Evolutionary conservation across 2,797 vertebrate species (phyloP).

Genomic region (Cyprinella venusta): DNA sequence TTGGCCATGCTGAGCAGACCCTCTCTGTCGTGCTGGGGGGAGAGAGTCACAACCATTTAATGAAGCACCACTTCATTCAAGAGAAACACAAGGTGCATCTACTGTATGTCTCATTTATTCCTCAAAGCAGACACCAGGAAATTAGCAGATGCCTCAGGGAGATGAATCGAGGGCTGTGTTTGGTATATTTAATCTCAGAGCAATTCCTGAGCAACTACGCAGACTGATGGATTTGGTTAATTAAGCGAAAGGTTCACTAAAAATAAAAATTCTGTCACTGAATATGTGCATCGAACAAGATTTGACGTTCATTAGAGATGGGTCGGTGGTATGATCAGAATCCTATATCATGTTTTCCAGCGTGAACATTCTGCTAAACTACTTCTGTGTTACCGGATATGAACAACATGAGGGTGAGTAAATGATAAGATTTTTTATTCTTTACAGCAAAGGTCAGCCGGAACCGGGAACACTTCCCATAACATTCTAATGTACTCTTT

Average conservation of each 20-base stretch:
- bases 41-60: neutral
- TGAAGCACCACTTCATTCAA: slow-evolving; percentile 30
- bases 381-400: neutral
- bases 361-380: neutral
- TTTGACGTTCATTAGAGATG: neutral
- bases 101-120: neutral
- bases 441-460: neutral
- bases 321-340: neutral
- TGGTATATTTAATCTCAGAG: slow-evolving; percentile 9
- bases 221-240: neutral
- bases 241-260: neutral
- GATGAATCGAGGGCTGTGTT: neutral
- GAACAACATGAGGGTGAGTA: slow-evolving; percentile 4
- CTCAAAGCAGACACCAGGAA: slow-evolving; percentile 23
- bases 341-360: neutral
- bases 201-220: slow-evolving; percentile 7
- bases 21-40: slow-evolving; percentile 86
- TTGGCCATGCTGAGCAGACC: slow-evolving; percentile 97
- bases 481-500: too few species aligned
- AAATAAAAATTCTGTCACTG: neutral
- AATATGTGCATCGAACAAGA: neutral
- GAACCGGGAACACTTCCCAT: too few species aligned
- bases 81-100: neutral
- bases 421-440: neutral
- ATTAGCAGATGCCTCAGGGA: slow-evolving; percentile 10